phyloP scores from a whole-genome alignment of 2,113 vertebrate species.

The Aspidoscelis tigris region DNA sequence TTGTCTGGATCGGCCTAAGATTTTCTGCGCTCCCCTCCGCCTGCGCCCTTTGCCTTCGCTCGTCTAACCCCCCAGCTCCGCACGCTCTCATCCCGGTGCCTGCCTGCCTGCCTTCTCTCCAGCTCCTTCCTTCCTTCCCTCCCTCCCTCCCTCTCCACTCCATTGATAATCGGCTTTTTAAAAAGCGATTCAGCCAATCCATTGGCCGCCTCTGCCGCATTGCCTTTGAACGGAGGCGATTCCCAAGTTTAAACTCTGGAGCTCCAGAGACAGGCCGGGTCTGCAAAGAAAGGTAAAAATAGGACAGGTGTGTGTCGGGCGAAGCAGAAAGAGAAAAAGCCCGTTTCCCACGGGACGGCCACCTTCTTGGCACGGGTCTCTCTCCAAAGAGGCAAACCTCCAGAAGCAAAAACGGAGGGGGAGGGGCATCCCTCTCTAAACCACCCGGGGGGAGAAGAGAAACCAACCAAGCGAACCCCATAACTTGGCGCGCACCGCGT shows the following conservation, averaged over 20 bases:
- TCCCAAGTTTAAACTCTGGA: neutral
- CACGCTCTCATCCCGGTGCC: constrained; percentile 5
- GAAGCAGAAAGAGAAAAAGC: neutral
- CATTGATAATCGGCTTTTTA: constrained; percentile 14
- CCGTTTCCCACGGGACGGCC: neutral
- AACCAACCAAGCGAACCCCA: neutral
- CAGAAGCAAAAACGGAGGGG: neutral
- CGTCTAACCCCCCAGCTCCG: constrained; percentile 38
- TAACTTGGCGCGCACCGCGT: neutral
- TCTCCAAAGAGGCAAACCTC: neutral
- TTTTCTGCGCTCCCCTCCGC: too few relatives aligned
- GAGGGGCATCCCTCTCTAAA: neutral
- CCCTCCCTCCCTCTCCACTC: neutral
- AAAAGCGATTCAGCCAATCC: constrained; percentile 37
- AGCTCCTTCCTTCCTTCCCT: too few relatives aligned
- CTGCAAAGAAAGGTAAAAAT: neutral
- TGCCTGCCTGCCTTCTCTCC: too few relatives aligned
- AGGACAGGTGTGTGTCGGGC: neutral
- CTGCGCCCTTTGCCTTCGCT: constrained; percentile 28
- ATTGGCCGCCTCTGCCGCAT: constrained; percentile 16
- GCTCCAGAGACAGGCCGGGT: neutral
- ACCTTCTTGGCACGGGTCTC: neutral
- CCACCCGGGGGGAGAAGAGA: too few relatives aligned
- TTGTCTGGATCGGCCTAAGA: neutral
- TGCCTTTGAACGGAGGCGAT: constrained; percentile 36